Conservation (phyloP, 1,140 invertebrate genomes). For the Philopotamus ludificatus region DNA sequence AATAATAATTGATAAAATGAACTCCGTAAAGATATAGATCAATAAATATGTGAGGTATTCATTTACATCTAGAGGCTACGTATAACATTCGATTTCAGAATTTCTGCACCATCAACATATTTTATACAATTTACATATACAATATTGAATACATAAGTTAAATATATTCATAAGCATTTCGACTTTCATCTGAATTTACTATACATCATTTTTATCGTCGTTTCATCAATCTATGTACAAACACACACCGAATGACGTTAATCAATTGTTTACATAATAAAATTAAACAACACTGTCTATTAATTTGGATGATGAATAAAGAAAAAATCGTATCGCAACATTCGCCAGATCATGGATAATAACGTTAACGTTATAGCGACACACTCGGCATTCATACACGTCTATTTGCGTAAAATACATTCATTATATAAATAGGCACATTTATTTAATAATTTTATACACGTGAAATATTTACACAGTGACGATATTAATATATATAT, state of each 20-base stretch:
- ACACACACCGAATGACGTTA: no score
- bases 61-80: no score
- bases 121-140: neutral
- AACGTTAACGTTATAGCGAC: no score
- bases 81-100: neutral
- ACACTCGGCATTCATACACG: no score
- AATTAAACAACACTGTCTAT: no score
- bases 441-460: constrained; percentile 25
- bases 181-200: neutral
- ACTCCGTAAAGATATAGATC: constrained; percentile 21
- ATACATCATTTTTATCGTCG: neutral
- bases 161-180: constrained; percentile 6
- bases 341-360: no score
- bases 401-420: constrained; percentile 11
- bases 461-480: constrained; percentile 7
- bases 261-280: no score
- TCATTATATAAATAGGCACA: constrained; percentile 33
- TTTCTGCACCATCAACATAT: neutral
- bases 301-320: no score
- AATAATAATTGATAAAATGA: no score
- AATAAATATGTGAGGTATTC: neutral
- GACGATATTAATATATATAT: neutral
- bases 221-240: no score
- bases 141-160: neutral
- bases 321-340: no score